Evolutionary conservation across 2,888 invertebrate species (phyloP), one percentile per base, ranked within the genome.

Genomic region (Cephus pulcher): DNA sequence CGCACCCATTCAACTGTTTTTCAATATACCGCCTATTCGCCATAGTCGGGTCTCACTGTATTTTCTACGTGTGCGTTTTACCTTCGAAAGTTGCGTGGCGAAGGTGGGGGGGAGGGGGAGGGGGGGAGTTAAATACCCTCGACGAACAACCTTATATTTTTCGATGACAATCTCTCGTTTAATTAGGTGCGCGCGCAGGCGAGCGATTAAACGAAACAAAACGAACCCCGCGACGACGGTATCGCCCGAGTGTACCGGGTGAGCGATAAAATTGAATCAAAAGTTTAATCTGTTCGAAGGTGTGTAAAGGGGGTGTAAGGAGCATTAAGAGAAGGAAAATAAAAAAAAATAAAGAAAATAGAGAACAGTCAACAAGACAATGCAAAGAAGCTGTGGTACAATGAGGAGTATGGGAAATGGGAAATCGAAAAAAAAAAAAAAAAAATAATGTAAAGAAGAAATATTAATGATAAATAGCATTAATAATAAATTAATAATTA

Each of bases 61-160:
- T 56, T 56, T 56, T 56, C 56, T 56, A 56, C 23, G 23, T 15
- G 15, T 56, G 56, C 56, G 56, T 56, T 56, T 56, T 56, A 56
- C 56, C 23, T 56, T 56, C 9, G 6, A 2, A 9, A 23, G 56
- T 23, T 37, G 4, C 12, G 12, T 0, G 12, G 37, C 12, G 4
- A 12, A 12, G 12, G 12, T 3, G 37, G 4, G 3, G 12, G 1
- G 0, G 0, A 1, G 0, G 35, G 3, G 4, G 37, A 4, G 12
- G 12, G 23, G 0, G 40, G 15, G 15, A 1, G 0, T 37, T 12
- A 15, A 15, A 1, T 0, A 15, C 15, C 23, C 15, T 40, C 56
- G 23, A 6, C 15, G 15, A 23, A 2, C 23, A 56, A 23, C 23
- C 56, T 23, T 56, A 56, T 56, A 56, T 56, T 56, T 56, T 56